Conservation (phyloP, 2,888 invertebrate species). For the Epirrhoe alternata region DNA sequence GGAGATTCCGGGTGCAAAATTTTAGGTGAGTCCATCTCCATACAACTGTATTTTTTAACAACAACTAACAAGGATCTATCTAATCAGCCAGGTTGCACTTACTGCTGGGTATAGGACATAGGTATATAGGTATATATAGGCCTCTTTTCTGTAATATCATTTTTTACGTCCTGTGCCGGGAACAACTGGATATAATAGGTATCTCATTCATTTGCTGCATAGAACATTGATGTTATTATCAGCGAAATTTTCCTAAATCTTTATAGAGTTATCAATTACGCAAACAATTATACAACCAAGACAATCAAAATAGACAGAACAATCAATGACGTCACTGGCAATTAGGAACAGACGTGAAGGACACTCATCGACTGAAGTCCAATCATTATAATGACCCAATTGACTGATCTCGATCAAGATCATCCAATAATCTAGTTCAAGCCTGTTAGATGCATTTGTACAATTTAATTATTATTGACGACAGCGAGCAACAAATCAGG, state of each 20-base stretch:
- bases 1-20: conserved; percentile 86
- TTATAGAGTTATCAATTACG: no score
- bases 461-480: conserved; percentile 26
- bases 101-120: no score
- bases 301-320: conserved; percentile 27
- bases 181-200: no score
- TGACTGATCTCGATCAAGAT: conserved; percentile 63
- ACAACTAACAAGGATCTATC: no score
- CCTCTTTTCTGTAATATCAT: no score
- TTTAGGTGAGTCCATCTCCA: conserved; percentile 77
- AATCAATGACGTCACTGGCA: conserved; percentile 32
- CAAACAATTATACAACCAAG: conserved; percentile 11
- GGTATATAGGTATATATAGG: no score
- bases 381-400: conserved; percentile 57
- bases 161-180: no score
- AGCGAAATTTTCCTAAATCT: no score
- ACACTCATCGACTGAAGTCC: conserved; percentile 34
- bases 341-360: conserved; percentile 34
- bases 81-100: no score
- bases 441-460: conserved; percentile 38
- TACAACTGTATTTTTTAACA: neutral
- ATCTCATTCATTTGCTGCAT: no score
- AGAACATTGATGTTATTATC: neutral
- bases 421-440: conserved; percentile 51
- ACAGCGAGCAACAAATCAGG: neutral